Evolutionary conservation across 2,113 vertebrate genomes (phyloP).

Genomic region (Trematomus loennbergii): DNA sequence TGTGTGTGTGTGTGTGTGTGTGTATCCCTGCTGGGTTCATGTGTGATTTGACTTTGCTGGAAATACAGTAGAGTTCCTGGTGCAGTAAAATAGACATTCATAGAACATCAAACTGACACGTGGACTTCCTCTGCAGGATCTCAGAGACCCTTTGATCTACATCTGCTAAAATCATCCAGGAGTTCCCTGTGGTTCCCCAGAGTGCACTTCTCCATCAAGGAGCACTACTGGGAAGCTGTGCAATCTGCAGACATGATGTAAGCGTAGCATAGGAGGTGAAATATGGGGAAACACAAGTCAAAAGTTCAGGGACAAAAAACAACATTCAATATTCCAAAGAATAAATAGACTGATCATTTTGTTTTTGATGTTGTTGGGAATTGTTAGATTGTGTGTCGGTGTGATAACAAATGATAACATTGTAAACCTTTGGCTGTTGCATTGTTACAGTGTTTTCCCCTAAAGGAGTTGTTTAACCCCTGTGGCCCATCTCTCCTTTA

Average conservation of each 20-base stretch:
- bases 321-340: neutral
- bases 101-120: slow-evolving; percentile 66
- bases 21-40: slow-evolving; percentile 17
- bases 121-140: slow-evolving; percentile 60
- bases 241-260: slow-evolving; percentile 47
- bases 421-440: neutral
- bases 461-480: neutral
- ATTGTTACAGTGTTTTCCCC: neutral
- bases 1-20: slow-evolving; percentile 11
- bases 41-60: slow-evolving; percentile 36
- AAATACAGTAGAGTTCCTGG: slow-evolving; percentile 14
- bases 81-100: slow-evolving; percentile 48
- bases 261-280: slow-evolving; percentile 11
- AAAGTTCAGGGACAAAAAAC: neutral
- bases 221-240: slow-evolving; percentile 20
- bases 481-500: neutral
- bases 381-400: neutral
- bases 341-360: neutral
- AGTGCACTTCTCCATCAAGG: slow-evolving; percentile 43
- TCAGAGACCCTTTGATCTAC: slow-evolving; percentile 63
- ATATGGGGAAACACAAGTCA: slow-evolving; percentile 13
- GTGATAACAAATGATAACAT: neutral
- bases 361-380: too few species aligned
- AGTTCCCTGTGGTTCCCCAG: slow-evolving; percentile 42
- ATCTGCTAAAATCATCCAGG: slow-evolving; percentile 60